Conservation (phyloP, 1,140 invertebrate genomes). For the Centruroides sculpturatus region DNA sequence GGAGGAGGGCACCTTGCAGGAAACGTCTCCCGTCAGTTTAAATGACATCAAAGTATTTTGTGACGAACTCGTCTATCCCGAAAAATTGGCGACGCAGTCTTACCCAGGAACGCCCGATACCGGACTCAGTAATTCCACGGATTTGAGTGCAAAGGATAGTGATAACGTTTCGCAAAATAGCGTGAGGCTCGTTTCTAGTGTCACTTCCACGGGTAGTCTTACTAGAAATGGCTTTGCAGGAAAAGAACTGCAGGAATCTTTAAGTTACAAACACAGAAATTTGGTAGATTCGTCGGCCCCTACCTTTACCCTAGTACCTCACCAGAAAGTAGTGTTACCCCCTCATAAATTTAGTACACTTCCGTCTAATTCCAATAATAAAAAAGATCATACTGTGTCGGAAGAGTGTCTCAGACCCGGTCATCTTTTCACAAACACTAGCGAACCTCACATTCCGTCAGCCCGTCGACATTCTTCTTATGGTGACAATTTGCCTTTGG, state of each 20-base stretch:
- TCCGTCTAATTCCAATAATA: background rate
- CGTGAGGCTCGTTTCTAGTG: too few species aligned
- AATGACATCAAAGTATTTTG: slow-evolving; percentile 11
- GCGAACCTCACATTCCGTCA: background rate
- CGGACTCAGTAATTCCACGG: too few species aligned
- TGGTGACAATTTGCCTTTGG: slow-evolving; percentile 30
- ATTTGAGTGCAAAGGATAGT: too few species aligned
- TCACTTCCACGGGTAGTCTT: too few species aligned
- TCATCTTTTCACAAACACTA: slow-evolving; percentile 1
- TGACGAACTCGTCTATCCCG: background rate
- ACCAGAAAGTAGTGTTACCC: slow-evolving; percentile 15
- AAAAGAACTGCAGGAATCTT: too few species aligned
- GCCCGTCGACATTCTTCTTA: slow-evolving; percentile 32
- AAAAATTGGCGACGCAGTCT: background rate
- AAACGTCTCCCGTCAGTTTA: slow-evolving; percentile 8
- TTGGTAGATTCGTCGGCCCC: too few species aligned
- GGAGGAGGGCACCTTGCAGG: slow-evolving; percentile 10
- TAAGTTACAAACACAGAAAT: too few species aligned
- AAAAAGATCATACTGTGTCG: slow-evolving; percentile 5
- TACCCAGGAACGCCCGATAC: slow-evolving; percentile 4
- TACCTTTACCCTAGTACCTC: slow-evolving; percentile 2
- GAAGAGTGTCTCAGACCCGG: slow-evolving; percentile 11
- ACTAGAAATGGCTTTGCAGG: too few species aligned
- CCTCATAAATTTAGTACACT: slow-evolving; percentile 8
- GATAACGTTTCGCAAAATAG: too few species aligned